Conservation (phyloP, 2,113 vertebrate species). For the Dolichallabes microphthalmus region DNA sequence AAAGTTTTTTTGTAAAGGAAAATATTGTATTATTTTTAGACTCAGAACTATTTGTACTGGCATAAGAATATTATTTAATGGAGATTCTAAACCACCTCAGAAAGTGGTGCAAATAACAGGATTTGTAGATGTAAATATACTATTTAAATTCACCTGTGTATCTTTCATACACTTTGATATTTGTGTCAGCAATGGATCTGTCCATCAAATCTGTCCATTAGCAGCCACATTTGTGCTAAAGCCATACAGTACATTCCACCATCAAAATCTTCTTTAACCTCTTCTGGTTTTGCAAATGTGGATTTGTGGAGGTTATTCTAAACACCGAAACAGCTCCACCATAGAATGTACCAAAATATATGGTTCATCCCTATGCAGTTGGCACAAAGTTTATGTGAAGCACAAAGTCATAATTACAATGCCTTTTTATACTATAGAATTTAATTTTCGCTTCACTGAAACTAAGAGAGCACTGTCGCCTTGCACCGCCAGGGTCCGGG, state of each 20-base stretch:
- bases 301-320: background rate
- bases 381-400: background rate
- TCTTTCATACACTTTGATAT: no score
- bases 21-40: background rate
- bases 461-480: no score
- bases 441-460: background rate
- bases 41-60: background rate
- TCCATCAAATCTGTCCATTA: background rate
- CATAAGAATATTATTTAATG: background rate
- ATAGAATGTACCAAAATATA: background rate
- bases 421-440: background rate
- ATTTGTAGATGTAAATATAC: background rate
- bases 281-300: background rate
- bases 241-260: background rate
- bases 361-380: background rate
- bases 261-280: no score
- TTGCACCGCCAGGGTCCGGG: no score
- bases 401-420: background rate
- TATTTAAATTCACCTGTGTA: background rate
- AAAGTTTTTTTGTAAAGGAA: background rate
- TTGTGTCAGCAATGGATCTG: no score
- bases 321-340: background rate
- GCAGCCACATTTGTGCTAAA: background rate
- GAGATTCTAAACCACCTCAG: background rate
- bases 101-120: background rate